Evolutionary conservation across 1,140 invertebrate genomes (phyloP), one percentile per base, ranked within the genome.

Genomic region (Olivierus martensii): DNA sequence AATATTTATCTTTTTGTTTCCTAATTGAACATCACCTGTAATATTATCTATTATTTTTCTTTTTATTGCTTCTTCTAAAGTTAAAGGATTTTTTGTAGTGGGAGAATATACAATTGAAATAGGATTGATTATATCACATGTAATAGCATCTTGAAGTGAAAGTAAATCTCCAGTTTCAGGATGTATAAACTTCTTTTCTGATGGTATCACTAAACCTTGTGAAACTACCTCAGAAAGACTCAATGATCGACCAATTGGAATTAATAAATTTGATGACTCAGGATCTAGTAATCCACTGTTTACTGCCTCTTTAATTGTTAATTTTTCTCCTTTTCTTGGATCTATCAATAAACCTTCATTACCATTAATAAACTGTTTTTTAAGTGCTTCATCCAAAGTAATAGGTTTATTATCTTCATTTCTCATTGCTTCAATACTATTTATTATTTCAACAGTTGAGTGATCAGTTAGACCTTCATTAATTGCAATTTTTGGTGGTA

Each of bases 51-150:
- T 73, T 28, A 84, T 70, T 37, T 82, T 82, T 52, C 73, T 77
- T 39, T 79, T 73, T 56, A 94, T 81, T 5, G 91, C 91, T 64
- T 84, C 78, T 52, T 80, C 71, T 18, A 96, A 84, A 84, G 39
- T 87, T 72, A 57, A 73, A 73, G 59, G 74, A 74, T 22, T 74
- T 72, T 22, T 74, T 75, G 3, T 72, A 69, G 45, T 39, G 11
- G 77, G 76, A 57, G 80, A 73, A 2, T 69, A 67, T 28, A 80
- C 66, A 19, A 71, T 71, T 6, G 84, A 84, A 48, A 79, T 64
- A 0, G 84, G 82, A 74, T 90, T 83, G 46, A 91, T 75, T 55
- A 90, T 84, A 67, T 89, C 86, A 69, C 85, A 89, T 51, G 81
- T 74, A 45, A 92, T 83, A 10, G 86, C 86, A 73, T 91, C 84